Percentiles rank a stretch among this genome's conserved stretches.
Conservation (phyloP, 64 coral and sea anemone species). For the Dendrophyllia cribrosa region DNA sequence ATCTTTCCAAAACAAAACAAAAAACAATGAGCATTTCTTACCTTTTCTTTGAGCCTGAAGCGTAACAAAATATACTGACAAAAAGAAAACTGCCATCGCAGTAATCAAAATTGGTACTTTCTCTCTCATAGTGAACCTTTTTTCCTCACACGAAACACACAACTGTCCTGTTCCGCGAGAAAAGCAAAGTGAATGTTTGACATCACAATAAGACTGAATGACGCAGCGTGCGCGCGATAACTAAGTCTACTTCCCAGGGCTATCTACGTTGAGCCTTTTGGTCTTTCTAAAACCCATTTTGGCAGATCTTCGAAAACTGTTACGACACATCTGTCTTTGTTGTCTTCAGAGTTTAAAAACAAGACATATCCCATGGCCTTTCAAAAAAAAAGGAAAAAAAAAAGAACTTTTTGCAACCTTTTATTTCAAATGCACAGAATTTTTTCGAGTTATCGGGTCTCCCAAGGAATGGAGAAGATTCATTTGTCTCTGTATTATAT, state of each 20-base stretch:
- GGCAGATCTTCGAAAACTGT: too few relatives aligned
- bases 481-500: background rate
- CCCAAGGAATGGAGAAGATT: too few relatives aligned
- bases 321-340: too few relatives aligned
- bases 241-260: background rate
- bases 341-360: too few relatives aligned
- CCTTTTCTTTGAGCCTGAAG: background rate
- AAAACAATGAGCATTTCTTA: background rate
- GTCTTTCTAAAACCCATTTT: too few relatives aligned
- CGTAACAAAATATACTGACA: background rate
- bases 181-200: slow-evolving; percentile 4
- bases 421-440: too few relatives aligned
- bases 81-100: background rate
- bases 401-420: too few relatives aligned
- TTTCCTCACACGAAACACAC: background rate
- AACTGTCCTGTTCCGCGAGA: background rate
- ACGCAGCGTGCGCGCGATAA: background rate
- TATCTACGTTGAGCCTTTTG: background rate
- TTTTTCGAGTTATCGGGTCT: too few relatives aligned
- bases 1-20: background rate
- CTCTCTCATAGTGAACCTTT: background rate
- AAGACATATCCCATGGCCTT: too few relatives aligned
- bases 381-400: too few relatives aligned
- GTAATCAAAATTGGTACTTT: background rate
- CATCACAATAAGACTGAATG: background rate